Conservation (phyloP, 2,113 vertebrate species). For the Phyllostomus discolor region DNA sequence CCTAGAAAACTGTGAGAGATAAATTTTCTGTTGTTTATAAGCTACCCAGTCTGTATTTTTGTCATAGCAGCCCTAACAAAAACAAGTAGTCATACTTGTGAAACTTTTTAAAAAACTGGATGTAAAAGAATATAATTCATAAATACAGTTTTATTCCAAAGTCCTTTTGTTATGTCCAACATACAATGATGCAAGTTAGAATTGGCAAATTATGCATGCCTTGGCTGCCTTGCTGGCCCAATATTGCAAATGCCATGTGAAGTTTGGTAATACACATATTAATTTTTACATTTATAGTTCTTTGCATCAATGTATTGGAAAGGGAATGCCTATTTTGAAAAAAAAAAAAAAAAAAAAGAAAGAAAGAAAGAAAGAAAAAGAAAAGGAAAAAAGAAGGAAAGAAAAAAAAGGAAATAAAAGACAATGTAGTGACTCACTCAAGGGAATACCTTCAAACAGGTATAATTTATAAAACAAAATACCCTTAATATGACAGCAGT, state of each 20-base stretch:
- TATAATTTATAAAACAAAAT: constrained; percentile 84
- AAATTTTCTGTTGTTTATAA: background rate
- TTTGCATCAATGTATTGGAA: background rate
- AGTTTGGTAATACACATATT: constrained; percentile 23
- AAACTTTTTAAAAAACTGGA: background rate
- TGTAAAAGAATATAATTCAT: background rate
- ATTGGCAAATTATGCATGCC: background rate
- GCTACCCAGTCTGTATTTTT: background rate
- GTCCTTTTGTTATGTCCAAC: background rate
- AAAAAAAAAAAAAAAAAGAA: background rate
- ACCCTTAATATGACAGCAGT: constrained; percentile 79
- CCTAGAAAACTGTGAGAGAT: background rate
- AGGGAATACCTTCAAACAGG: constrained; percentile 74
- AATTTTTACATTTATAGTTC: constrained; percentile 12
- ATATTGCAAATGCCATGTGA: background rate
- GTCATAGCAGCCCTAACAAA: background rate
- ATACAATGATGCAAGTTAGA: background rate
- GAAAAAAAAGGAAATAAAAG: constrained; percentile 56
- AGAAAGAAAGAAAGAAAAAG: constrained; percentile 19
- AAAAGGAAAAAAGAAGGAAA: background rate
- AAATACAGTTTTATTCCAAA: background rate
- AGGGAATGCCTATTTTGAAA: background rate
- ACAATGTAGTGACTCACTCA: constrained; percentile 72
- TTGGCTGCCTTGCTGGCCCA: background rate
- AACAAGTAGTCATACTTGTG: background rate